A percentile compares a stretch with the other conserved stretches of the same genome.
Evolutionary conservation across 2,888 invertebrate species (phyloP).

Genomic region (Drosophila pegasa): DNA sequence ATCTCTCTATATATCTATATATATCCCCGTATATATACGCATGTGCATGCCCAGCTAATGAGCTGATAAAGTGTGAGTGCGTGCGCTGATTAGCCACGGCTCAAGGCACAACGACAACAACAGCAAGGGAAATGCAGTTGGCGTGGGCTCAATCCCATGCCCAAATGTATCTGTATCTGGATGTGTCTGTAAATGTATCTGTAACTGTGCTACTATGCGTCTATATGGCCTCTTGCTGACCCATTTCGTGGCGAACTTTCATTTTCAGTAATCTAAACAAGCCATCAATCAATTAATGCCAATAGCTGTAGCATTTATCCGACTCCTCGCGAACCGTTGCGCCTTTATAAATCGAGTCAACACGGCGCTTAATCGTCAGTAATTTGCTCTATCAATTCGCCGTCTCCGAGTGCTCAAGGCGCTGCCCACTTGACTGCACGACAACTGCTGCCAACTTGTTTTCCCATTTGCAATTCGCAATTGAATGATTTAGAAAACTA

Average conservation of each 20-base stretch:
- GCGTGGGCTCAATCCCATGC: constrained; percentile 41
- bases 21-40: constrained; percentile 10
- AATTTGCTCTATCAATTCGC: constrained; percentile 74
- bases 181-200: constrained; percentile 7
- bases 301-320: constrained; percentile 50
- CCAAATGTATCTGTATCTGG: constrained; percentile 15
- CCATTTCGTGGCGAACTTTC: constrained; percentile 69
- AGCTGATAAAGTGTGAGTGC: constrained; percentile 50
- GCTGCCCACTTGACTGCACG: constrained; percentile 37
- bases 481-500: constrained; percentile 61
- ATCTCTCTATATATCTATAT: not conserved
- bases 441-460: constrained; percentile 30
- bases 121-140: constrained; percentile 40
- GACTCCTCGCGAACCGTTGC: not conserved
- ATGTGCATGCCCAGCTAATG: constrained; percentile 41
- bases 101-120: constrained; percentile 36
- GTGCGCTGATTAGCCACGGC: constrained; percentile 63
- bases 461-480: constrained; percentile 45
- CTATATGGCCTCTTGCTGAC: constrained; percentile 53
- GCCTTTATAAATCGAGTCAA: constrained; percentile 55
- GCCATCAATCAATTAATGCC: constrained; percentile 78
- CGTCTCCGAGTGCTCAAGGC: constrained; percentile 23
- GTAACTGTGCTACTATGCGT: constrained; percentile 9
- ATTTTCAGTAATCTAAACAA: constrained; percentile 75
- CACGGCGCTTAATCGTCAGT: constrained; percentile 61